phyloP scores from a whole-genome alignment of 2,113 vertebrate species.

The Tenrec ecaudatus region DNA sequence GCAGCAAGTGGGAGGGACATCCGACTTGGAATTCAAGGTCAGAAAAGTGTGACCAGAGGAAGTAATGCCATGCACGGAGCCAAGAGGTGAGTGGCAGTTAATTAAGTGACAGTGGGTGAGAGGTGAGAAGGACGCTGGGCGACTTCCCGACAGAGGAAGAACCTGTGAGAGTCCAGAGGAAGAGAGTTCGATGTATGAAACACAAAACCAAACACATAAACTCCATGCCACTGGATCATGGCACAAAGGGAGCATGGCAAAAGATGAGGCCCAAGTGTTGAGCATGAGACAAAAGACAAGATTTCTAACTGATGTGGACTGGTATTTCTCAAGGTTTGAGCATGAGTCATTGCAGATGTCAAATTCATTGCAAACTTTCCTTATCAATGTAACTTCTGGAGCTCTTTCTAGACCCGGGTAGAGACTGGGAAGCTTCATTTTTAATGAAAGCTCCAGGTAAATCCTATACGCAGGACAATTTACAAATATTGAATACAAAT shows the following conservation, averaged over 20 bases:
- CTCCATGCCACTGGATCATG: background rate
- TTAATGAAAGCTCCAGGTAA: background rate
- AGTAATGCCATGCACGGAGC: background rate
- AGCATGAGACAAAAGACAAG: background rate
- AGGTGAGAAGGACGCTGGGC: accelerated
- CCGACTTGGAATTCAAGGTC: background rate
- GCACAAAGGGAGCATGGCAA: accelerated
- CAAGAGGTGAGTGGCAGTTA: background rate
- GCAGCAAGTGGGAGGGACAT: background rate
- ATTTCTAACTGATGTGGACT: background rate
- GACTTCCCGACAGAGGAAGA: background rate
- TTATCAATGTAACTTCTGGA: background rate
- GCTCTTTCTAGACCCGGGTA: background rate
- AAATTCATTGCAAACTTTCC: background rate
- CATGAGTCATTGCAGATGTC: background rate
- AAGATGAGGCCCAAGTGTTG: background rate
- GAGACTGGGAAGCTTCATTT: background rate
- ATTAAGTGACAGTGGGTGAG: background rate
- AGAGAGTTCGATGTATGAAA: background rate
- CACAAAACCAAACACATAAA: background rate
- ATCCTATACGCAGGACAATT: background rate
- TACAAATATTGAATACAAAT: background rate
- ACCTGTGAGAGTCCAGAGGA: background rate
- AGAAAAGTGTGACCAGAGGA: background rate
- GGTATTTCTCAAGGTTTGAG: background rate